Base-by-base conservation (phyloP, 2,888 invertebrate species). In the Euplexia lucipara region DNA sequence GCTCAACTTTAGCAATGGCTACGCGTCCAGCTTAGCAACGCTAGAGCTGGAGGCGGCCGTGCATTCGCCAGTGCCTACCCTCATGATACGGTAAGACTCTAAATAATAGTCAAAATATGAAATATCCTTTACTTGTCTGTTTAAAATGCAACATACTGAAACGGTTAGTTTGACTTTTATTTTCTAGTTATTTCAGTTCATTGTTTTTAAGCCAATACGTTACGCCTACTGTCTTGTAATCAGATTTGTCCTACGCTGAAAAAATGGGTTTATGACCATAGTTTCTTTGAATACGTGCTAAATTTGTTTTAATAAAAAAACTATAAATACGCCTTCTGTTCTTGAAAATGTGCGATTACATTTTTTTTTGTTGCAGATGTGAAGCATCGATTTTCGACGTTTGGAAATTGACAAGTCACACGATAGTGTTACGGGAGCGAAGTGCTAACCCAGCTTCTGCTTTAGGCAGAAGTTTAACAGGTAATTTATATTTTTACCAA, bases 401-500 rank as follows among this genome's bases (percentile, higher is more conserved):
- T 66, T 96, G 96, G 94, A 95, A 95, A 78, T 95, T 95, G 61
- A 95, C 96, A 52, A 96, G 96, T 84, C 92, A 96, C 73, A 96
- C 96, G 54, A 87, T 96, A 64, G 96, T 96, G 48, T 90, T 96
- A 63, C 92, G 95, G 47, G 96, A 96, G 66, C 95, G 96, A 64
- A 96, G 96, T 26, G 96, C 96, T 0, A 96, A 96, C 67, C 96
- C 96, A 5, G 96, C 96, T 3, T 96, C 96, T 34, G 96, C 96
- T 35, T 90, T 96, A 79, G 96, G 95, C 60, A 90, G 95, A 79
- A 95, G 95, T 89, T 90, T 94, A 59, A 94, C 95, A 87, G 95
- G 95, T 95, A 88, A 66, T 30, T 65, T 18, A n/a, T 22, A 20
- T 2, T 0, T 12, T 8, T 9, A 1, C 5, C 5, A 26, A 26